Conservation (phyloP, 2,797 vertebrate genomes). For the Rhinichthys osculus region DNA sequence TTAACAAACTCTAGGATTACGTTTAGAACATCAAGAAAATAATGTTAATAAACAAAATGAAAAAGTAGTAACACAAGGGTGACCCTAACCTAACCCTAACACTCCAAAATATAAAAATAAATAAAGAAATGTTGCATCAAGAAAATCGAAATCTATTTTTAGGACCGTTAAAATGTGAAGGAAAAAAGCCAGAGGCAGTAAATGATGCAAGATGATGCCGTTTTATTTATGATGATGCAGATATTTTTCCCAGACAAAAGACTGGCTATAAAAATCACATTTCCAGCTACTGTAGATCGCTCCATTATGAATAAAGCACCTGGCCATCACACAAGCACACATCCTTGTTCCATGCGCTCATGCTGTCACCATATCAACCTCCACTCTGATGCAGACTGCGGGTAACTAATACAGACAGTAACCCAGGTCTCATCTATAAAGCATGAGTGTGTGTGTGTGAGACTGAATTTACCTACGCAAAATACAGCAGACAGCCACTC, state of each 20-base stretch:
- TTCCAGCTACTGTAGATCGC: slow-evolving; percentile 9
- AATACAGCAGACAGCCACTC: slow-evolving; percentile 56
- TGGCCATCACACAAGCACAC: slow-evolving; percentile 37
- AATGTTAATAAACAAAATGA: neutral
- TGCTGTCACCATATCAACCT: slow-evolving; percentile 58
- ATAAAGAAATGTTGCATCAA: neutral
- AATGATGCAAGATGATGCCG: too few relatives aligned
- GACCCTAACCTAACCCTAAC: neutral
- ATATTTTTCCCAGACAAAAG: slow-evolving; percentile 35
- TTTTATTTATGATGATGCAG: too few relatives aligned
- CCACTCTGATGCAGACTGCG: slow-evolving; percentile 63
- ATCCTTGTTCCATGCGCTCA: slow-evolving; percentile 18
- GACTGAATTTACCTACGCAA: slow-evolving; percentile 62
- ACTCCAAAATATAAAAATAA: too few relatives aligned
- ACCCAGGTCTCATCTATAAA: slow-evolving; percentile 73
- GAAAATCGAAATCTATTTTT: neutral
- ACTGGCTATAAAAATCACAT: slow-evolving; percentile 37
- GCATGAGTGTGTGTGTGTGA: slow-evolving; percentile 57
- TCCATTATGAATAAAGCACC: slow-evolving; percentile 50
- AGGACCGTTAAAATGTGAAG: too few relatives aligned
- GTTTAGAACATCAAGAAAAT: neutral
- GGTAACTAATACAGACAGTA: slow-evolving; percentile 58
- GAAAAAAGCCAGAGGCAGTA: too few relatives aligned
- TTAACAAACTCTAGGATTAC: neutral
- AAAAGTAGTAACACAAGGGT: neutral